Percentiles rank a stretch among this genome's conserved stretches.
These are phyloP conservation scores for Hydrotaea cyrtoneurina DNA, from an alignment of 2,888 invertebrate species.

Conservation along the genomic window DNA sequence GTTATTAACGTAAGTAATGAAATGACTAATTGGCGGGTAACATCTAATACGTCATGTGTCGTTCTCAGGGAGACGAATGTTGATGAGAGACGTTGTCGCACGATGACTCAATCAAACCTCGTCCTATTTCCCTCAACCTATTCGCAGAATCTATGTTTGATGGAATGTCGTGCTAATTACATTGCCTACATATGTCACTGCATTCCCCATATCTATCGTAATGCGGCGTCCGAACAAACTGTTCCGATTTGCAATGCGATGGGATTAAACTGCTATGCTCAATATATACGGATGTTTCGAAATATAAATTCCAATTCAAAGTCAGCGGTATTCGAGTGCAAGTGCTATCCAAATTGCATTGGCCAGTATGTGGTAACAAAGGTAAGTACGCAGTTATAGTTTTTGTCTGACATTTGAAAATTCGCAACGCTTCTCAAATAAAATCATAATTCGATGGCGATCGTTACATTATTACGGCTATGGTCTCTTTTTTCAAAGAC, in stretches of 20 bases:
- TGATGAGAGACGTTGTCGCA: slow-evolving; percentile 45
- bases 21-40: background rate
- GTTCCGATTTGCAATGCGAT: slow-evolving; percentile 30
- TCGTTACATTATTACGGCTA: too few species aligned
- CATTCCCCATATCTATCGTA: slow-evolving; percentile 57
- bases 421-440: too few species aligned
- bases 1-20: slow-evolving; percentile 37
- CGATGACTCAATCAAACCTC: slow-evolving; percentile 32
- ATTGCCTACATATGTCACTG: slow-evolving; percentile 50
- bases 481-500: too few species aligned
- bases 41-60: too few species aligned
- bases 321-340: slow-evolving; percentile 38
- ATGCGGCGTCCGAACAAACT: background rate
- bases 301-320: slow-evolving; percentile 24
- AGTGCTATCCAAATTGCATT: slow-evolving; percentile 56
- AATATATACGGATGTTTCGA: slow-evolving; percentile 23
- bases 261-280: slow-evolving; percentile 50
- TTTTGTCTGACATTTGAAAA: too few species aligned
- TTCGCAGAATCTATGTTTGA: slow-evolving; percentile 57
- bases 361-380: slow-evolving; percentile 32
- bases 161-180: slow-evolving; percentile 52
- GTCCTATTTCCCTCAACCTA: slow-evolving; percentile 45
- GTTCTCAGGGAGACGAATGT: slow-evolving; percentile 21
- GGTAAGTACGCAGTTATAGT: slow-evolving; percentile 14
- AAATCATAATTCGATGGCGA: too few species aligned